Evolutionary conservation across 2,113 vertebrate genomes (phyloP), one percentile per base, ranked within the genome.

Genomic region (Lagopus muta): DNA sequence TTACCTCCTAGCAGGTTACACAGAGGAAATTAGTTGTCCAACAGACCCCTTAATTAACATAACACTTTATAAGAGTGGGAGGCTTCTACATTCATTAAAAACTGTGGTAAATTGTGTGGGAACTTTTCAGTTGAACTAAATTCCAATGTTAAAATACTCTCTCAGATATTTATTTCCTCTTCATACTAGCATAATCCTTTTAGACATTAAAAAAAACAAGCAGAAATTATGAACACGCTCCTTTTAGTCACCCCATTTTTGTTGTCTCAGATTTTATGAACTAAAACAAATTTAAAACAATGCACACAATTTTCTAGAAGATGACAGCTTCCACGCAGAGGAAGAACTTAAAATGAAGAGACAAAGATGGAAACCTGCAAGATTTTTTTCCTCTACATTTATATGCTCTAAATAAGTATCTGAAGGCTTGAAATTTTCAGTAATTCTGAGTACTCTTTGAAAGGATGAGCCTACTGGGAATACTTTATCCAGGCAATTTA

Each of bases 41-140:
- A 79, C 67, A 92, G 43, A 83, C 45, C 40, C 43, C 36, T 28
- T 82, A 89, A 91, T 93, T 89, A 95, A 57, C 45, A n/a, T 52
- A 84, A 89, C 10, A 85, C 42, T 89, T 96, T 65, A 40, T 48
- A 77, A 50, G 43, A 89, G 69, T 85, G 22, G 28, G 70, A 86
- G 54, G 58, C 28, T 84, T 89, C 58, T 54, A 65, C 34, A 48
- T 50, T 57, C 6, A 64, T 87, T 75, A 4, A 82, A n/a, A 54
- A 3, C 7, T 52, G 61, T 34, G 34, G 58, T 80, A 88, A 83
- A 82, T 28, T 61, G 19, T 36, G n/a, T 48, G 42, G 36, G 42
- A 87, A 92, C 21, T 91, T 95, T 62, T 62, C 62, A 54, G 40
- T 80, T 80, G 61, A 79, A 82, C 11, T 27, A 43, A 72, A 75